A percentile compares a stretch with the other conserved stretches of the same genome.
These are phyloP conservation scores for Acarapis woodi DNA, from an alignment of 1,140 invertebrate genomes.

Conservation along the genomic window DNA sequence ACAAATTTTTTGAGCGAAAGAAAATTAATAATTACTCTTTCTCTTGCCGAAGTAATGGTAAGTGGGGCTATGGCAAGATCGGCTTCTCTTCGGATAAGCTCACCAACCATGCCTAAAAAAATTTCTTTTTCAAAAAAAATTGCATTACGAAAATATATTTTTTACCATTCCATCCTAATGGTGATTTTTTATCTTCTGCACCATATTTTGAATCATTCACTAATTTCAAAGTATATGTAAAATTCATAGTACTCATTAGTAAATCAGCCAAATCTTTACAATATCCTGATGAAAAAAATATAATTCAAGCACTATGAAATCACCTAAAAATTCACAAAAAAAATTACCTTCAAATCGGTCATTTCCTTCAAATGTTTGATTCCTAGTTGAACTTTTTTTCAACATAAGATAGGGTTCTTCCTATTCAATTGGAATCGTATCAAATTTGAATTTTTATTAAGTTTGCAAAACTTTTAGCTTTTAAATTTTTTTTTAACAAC, in stretches of 20 bases:
- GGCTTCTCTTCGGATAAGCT: slow-evolving; percentile 31
- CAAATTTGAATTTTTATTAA: too few relatives aligned
- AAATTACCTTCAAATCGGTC: slow-evolving; percentile 60
- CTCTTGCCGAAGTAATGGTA: slow-evolving; percentile 72
- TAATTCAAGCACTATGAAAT: too few relatives aligned
- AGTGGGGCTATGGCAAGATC: slow-evolving; percentile 87
- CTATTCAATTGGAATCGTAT: too few relatives aligned
- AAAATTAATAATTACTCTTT: slow-evolving; percentile 30
- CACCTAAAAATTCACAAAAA: too few relatives aligned
- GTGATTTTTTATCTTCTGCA: slow-evolving; percentile 35
- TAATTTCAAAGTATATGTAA: slow-evolving; percentile 38
- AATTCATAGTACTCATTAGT: slow-evolving; percentile 42
- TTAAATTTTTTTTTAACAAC: too few relatives aligned
- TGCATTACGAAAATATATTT: slow-evolving; percentile 74
- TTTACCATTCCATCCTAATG: slow-evolving; percentile 72
- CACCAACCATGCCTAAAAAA: slow-evolving; percentile 33
- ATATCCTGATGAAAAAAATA: too few relatives aligned
- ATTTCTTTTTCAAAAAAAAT: too few relatives aligned
- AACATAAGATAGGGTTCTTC: slow-evolving; percentile 59
- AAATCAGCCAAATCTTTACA: slow-evolving; percentile 69
- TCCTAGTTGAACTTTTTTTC: slow-evolving; percentile 30
- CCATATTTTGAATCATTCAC: slow-evolving; percentile 62
- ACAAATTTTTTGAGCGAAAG: too few relatives aligned
- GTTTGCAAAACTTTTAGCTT: too few relatives aligned
- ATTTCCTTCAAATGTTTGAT: slow-evolving; percentile 40